Base-by-base conservation (phyloP, 2,888 invertebrate species). In the Lypha dubia region DNA sequence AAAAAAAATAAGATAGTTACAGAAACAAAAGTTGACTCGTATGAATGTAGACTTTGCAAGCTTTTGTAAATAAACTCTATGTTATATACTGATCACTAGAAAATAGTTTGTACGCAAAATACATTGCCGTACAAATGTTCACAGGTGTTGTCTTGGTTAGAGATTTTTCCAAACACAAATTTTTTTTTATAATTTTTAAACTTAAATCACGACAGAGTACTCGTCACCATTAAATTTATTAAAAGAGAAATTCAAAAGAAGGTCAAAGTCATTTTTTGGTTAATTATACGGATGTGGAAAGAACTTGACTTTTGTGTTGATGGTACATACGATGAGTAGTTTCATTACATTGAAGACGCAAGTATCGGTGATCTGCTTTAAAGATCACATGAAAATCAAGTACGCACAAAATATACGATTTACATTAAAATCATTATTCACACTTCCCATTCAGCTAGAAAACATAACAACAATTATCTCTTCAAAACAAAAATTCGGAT, bases 211-310 rank as follows among this genome's bases (percentile, higher is more conserved):
- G 24, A 13, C 9, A 3, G 32, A 32, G n/a, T 32, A 15, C 9
- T 4, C 0, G 0, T 58, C 13, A 32, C 28, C 4, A 22, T 51
- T 7, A 6, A 9, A 1, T 24, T 49, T 24, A 15, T 15, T 7
- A 63, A 63, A 28, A 56, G n/a, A 24, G 11, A 70, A n/a, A 15
- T 17, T 11, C 56, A 53, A 28, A 67, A 76, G 58, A 67, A 49
- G 53, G 51, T 68, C n/a, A 35, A 44, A 53, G 38, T 70, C 44
- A 63, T 49, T 44, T 68, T 77, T 68, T n/a, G 1, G 32, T 24
- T 79, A 53, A 68, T 62, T 53, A 70, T 46, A 11, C n/a, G 46
- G 32, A 51, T 53, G 17, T 38, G 22, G 11, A 13, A 17, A 17
- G 46, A 60, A 46, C 58, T 49, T 46, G 22, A 22, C 15, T 41